Evolutionary conservation across 2,797 vertebrate species (phyloP), one percentile per base, ranked within the genome.

Genomic region (Sciurus carolinensis): DNA sequence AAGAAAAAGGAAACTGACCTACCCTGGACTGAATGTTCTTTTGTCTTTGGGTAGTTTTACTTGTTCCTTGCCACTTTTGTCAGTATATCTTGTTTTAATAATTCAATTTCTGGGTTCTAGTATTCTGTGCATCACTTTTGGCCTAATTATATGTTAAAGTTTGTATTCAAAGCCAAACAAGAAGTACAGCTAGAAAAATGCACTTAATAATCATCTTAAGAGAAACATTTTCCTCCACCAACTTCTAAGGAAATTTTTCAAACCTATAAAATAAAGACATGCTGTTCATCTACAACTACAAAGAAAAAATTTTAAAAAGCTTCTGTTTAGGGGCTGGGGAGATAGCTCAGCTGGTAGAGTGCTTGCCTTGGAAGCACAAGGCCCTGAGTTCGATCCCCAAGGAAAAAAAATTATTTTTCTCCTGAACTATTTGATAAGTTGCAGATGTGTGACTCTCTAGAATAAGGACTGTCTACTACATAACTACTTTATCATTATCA

Each of bases 131-230:
- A 90, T 94, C 36, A 59, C 0, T 87, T 87, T 91, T 92, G 52
- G 18, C 81, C 76, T 94, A 92, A 72, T 82, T 90, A 59, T 71
- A 47, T 89, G 20, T 96, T 95, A 66, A 96, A 76, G 44, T 69
- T 93, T 94, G 4, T 88, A 33, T 80, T 91, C 44, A 79, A 83
- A 83, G 80, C 67, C 30, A 90, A 18, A 42, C 64, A 79, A 87
- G 26, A 71, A 79, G 28, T 90, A 66, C 26, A 95, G 64, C 50
- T 83, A 91, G 87, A 96, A 77, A 90, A 75, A 75, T 76, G 9
- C 18, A 80, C 28, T 30, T 75, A 59, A 87, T 87, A 93, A 36
- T 54, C 12, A 62, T 94, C 28, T 90, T 84, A 66, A 73, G n/a
- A 79, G 50, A 91, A 91, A 62, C 22, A 47, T 90, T 94, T 54